Percentiles rank a stretch among this genome's conserved stretches.
Conservation (phyloP, 1,140 invertebrate species). For the Mactra quadrangularis region DNA sequence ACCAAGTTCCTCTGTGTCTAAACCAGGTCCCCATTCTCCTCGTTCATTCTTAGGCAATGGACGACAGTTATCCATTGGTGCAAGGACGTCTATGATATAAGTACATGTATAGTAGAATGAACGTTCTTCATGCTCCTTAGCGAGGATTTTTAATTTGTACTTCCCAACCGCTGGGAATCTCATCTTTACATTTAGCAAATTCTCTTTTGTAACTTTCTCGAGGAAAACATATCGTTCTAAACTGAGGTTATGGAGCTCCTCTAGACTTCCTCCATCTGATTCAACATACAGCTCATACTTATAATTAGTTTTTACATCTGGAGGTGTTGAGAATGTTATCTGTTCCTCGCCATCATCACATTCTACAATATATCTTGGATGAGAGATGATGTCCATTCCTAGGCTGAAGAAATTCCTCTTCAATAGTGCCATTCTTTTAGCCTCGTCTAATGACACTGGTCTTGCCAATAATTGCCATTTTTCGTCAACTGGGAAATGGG, state of each 20-base stretch:
- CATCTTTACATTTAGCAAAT: slow-evolving; percentile 64
- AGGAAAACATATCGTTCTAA: slow-evolving; percentile 71
- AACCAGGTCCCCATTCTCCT: slow-evolving; percentile 72
- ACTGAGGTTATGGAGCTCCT: slow-evolving; percentile 54
- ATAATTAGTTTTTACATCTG: slow-evolving; percentile 63
- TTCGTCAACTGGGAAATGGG: slow-evolving; percentile 84
- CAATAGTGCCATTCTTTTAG: slow-evolving; percentile 65
- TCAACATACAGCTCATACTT: slow-evolving; percentile 70
- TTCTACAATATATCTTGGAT: slow-evolving; percentile 59
- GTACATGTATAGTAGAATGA: slow-evolving; percentile 63
- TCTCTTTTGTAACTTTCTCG: slow-evolving; percentile 66
- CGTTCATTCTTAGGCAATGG: slow-evolving; percentile 70
- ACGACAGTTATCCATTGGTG: slow-evolving; percentile 61
- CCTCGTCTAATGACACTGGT: slow-evolving; percentile 69
- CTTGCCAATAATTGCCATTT: slow-evolving; percentile 73
- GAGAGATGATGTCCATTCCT: slow-evolving; percentile 63
- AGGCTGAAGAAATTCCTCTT: slow-evolving; percentile 70
- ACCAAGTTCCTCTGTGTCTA: slow-evolving; percentile 70
- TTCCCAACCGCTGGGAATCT: slow-evolving; percentile 67
- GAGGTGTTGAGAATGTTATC: slow-evolving; percentile 59
- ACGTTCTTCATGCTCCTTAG: slow-evolving; percentile 65
- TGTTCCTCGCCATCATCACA: slow-evolving; percentile 61
- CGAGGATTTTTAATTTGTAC: slow-evolving; percentile 70
- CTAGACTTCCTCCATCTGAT: slow-evolving; percentile 37
- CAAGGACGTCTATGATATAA: slow-evolving; percentile 66